Conservation (phyloP, 1,140 invertebrate genomes). For the Drosophila kikkawai region DNA sequence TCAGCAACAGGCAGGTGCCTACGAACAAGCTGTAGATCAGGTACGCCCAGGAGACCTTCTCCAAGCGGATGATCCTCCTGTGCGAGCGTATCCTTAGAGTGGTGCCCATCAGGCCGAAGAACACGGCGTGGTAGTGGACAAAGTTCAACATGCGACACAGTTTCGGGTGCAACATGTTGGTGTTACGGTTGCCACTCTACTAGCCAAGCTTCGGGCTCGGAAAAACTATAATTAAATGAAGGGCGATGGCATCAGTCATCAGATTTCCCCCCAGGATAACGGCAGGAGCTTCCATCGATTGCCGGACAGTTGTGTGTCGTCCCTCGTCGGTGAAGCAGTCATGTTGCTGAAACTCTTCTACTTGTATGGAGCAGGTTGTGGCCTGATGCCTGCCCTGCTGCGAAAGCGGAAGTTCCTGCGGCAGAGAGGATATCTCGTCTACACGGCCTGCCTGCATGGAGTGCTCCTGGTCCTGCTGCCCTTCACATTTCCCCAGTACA, state of each 20-base stretch:
- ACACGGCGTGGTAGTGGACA: slow-evolving; percentile 44
- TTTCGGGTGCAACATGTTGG: slow-evolving; percentile 56
- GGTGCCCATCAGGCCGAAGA: slow-evolving; percentile 51
- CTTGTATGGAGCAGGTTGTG: slow-evolving; percentile 12
- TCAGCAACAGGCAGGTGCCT: slow-evolving; percentile 2
- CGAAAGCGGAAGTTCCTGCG: not conserved
- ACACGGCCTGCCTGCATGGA: slow-evolving; percentile 19
- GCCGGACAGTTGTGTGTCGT: not conserved
- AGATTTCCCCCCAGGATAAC: slow-evolving; percentile 18
- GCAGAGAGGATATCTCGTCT: slow-evolving; percentile 15
- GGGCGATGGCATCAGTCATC: not conserved
- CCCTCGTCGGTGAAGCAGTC: not conserved
- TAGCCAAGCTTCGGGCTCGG: not conserved
- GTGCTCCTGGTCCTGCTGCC: slow-evolving; percentile 20
- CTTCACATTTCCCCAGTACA: slow-evolving; percentile 29
- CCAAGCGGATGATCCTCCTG: not conserved
- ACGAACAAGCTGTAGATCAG: slow-evolving; percentile 40
- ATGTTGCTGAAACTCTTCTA: slow-evolving; percentile 40
- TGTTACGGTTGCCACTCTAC: not conserved
- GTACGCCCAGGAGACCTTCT: slow-evolving; percentile 27
- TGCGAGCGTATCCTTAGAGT: slow-evolving; percentile 16
- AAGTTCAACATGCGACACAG: slow-evolving; percentile 29
- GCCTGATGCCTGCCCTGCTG: slow-evolving; percentile 32
- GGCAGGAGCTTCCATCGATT: not conserved
- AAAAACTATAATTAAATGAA: slow-evolving; percentile 18